These are phyloP conservation scores for Morpho achilles DNA, from an alignment of 2,888 invertebrate genomes.

Conservation along the genomic window DNA sequence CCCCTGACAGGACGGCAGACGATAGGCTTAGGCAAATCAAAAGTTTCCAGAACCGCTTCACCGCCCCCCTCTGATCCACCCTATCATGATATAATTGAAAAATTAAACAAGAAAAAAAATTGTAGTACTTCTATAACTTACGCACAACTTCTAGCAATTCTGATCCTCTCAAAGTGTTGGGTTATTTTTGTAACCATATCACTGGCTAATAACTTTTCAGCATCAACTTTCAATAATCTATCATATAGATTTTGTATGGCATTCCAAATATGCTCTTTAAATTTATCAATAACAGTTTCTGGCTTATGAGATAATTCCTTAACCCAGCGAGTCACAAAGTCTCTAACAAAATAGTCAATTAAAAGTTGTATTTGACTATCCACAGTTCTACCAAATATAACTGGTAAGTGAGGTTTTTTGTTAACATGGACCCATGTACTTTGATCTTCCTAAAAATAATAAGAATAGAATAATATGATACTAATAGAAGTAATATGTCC, in stretches of 20 bases:
- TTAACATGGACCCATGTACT: conserved; percentile 55
- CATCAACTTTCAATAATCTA: conserved; percentile 86
- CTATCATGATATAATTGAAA: too few species aligned
- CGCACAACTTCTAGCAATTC: conserved; percentile 86
- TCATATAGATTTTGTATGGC: conserved; percentile 86
- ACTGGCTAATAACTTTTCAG: conserved; percentile 89
- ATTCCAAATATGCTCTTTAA: conserved; percentile 91
- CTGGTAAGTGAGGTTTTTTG: conserved; percentile 81
- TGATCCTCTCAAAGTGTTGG: conserved; percentile 91
- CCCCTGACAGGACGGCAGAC: too few species aligned
- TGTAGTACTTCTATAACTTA: conserved; percentile 63
- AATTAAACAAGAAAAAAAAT: too few species aligned
- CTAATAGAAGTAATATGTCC: too few species aligned
- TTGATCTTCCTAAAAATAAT: conserved; percentile 56
- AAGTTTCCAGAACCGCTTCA: too few species aligned
- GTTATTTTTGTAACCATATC: conserved; percentile 90
- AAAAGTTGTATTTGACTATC: conserved; percentile 91
- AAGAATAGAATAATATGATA: too few species aligned
- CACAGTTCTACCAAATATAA: conserved; percentile 90
- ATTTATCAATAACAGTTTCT: conserved; percentile 81
- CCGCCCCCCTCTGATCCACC: too few species aligned
- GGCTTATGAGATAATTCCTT: conserved; percentile 84
- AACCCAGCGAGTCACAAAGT: conserved; percentile 89
- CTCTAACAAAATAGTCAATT: conserved; percentile 87
- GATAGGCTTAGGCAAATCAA: too few species aligned